These are phyloP conservation scores for Scyliorhinus canicula DNA, from an alignment of 2,797 vertebrate genomes.

Conservation along the genomic window DNA sequence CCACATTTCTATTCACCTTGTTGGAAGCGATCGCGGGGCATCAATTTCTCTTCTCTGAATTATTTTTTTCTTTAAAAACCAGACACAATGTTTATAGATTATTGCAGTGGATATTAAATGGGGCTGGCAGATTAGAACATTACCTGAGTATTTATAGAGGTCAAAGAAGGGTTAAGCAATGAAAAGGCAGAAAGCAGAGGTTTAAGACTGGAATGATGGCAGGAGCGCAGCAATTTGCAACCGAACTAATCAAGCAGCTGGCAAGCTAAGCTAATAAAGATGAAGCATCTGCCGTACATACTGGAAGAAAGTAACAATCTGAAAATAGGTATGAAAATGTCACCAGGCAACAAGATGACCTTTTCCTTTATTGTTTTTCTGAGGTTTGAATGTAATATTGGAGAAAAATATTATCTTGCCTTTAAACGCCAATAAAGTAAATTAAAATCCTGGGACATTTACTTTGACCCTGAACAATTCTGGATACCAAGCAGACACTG, in stretches of 20 bases:
- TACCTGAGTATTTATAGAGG: not conserved
- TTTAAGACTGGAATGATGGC: not conserved
- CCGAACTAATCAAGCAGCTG: slow-evolving; percentile 21
- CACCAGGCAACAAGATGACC: not conserved
- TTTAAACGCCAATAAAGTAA: slow-evolving; percentile 4
- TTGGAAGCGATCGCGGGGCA: not conserved
- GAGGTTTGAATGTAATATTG: not conserved
- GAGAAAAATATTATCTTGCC: not conserved
- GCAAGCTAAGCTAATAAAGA: slow-evolving; percentile 32
- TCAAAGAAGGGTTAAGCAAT: slow-evolving; percentile 20
- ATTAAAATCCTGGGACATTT: not conserved
- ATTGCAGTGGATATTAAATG: not conserved
- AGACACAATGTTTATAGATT: not conserved
- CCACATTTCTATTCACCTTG: not conserved
- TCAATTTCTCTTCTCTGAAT: not conserved
- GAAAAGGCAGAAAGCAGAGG: slow-evolving; percentile 11
- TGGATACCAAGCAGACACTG: not conserved
- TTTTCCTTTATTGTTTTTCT: not conserved
- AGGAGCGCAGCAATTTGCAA: slow-evolving; percentile 7
- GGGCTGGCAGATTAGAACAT: not conserved
- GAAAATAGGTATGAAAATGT: not conserved
- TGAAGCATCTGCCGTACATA: not conserved
- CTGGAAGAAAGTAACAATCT: not conserved
- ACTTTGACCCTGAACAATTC: not conserved
- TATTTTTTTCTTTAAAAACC: too few species aligned